Evolutionary conservation across 2,797 vertebrate genomes (phyloP), one percentile per base, ranked within the genome.

Genomic region (Hippocampus kuda): DNA sequence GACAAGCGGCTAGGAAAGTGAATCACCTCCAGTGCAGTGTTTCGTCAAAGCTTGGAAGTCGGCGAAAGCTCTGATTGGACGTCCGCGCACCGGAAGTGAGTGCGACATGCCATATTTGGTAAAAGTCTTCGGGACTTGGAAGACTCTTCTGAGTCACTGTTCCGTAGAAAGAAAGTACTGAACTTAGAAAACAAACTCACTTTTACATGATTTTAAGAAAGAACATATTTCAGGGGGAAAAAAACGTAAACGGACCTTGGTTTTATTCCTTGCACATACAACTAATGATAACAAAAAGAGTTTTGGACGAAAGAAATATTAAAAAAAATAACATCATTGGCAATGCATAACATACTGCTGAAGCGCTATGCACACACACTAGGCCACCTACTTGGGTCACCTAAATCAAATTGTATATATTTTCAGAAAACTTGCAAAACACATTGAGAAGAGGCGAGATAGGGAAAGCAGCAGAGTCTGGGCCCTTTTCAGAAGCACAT

Each of bases 101-200:
- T 75, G 27, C 75, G 63, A 57, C 68, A 34, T 59, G 53, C 88
- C 88, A 88, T 74, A 89, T 89, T 89, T 80, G 89, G 89, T 18
- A 73, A 77, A 70, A 74, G 72, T 46, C 61, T 51, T 18, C 16
- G 24, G 71, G 72, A 51, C 15, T 66, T 63, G 70, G 73, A 70
- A 26, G 53, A 30, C 71, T 63, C 72, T 62, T 46, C 44, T 27
- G 46, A 83, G 69, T 85, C 84, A 82, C 68, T 24, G 68, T 41
- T 20, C 12, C 24, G 54, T 27, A 26, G 48, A 5, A 59, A 46
- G 5, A 5, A 59, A 46, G 12, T 24, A 13, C 2, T 13, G 11
- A 7, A 38, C 34, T 46, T 9, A 5, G 22, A 16, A 42, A 56
- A 42, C 26, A n/a, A 66, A 53, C 38, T 26, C 61, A 66, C 26